Evolutionary conservation across 2,113 vertebrate species (phyloP).

Genomic region (Erythrocercus mccallii): DNA sequence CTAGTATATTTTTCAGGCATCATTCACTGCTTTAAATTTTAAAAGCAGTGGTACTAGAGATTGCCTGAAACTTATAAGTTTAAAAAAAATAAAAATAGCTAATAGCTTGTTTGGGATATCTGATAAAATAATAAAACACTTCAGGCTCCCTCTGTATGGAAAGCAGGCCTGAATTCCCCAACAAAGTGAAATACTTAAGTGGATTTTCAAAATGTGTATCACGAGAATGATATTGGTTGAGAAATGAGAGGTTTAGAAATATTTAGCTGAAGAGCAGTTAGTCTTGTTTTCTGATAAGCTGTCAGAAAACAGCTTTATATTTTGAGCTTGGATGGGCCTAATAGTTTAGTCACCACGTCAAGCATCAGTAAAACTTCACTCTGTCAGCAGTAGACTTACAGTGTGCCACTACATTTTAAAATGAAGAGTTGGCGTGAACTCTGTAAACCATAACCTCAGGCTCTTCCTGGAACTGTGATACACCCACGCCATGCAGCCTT

Average conservation of each 20-base stretch:
- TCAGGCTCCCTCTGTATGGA: neutral
- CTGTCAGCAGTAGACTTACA: slow-evolving; percentile 55
- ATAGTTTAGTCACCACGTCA: slow-evolving; percentile 63
- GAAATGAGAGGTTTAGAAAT: slow-evolving; percentile 23
- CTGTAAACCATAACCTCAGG: slow-evolving; percentile 65
- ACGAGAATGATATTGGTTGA: slow-evolving; percentile 6
- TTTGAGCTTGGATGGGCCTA: slow-evolving; percentile 59
- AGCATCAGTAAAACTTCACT: slow-evolving; percentile 58
- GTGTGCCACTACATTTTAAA: slow-evolving; percentile 50
- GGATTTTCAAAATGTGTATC: slow-evolving; percentile 30
- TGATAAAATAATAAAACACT: neutral
- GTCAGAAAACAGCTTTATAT: slow-evolving; percentile 63
- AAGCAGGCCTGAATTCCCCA: neutral
- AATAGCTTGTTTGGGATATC: neutral
- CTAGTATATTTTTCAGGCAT: neutral
- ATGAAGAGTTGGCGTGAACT: slow-evolving; percentile 60
- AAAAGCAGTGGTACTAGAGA: neutral
- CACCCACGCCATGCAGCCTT: slow-evolving; percentile 64
- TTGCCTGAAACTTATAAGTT: neutral
- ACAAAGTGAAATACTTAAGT: neutral
- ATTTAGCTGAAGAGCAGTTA: slow-evolving; percentile 56
- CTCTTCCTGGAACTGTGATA: slow-evolving; percentile 66
- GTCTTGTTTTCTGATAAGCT: slow-evolving; percentile 61
- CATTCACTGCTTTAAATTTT: neutral
- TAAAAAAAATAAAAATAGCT: neutral